phyloP scores from a whole-genome alignment of 2,797 vertebrate species.

The Lates japonicus region DNA sequence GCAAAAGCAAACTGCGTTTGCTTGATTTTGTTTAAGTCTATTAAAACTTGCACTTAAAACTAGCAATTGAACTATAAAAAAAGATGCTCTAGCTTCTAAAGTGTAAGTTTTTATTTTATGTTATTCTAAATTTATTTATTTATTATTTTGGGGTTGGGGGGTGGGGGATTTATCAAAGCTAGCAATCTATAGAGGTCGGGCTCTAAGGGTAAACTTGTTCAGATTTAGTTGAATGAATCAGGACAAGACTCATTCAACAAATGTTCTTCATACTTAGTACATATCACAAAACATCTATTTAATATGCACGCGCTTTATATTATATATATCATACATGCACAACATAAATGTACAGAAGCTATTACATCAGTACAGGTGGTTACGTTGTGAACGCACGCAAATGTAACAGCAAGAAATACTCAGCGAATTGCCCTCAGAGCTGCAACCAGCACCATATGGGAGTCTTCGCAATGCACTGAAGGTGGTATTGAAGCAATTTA shows the following conservation, averaged over 20 bases:
- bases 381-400: not conserved
- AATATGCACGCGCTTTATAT: not conserved
- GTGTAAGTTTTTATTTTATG: too few relatives aligned
- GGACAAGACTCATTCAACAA: not conserved
- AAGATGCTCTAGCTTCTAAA: too few relatives aligned
- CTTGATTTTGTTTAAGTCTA: not conserved
- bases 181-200: too few relatives aligned
- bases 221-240: not conserved
- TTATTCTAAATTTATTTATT: too few relatives aligned
- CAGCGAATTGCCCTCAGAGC: slow-evolving; percentile 19
- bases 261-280: not conserved
- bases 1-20: not conserved
- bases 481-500: slow-evolving; percentile 76
- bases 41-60: not conserved
- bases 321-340: too few relatives aligned
- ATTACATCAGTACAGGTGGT: not conserved
- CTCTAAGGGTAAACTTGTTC: too few relatives aligned
- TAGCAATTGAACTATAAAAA: not conserved
- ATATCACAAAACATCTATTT: not conserved
- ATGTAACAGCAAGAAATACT: not conserved
- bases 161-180: too few relatives aligned
- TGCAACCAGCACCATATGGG: slow-evolving; percentile 20
- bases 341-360: not conserved
- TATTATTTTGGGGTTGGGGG: too few relatives aligned
- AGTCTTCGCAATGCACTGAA: slow-evolving; percentile 49